Base-by-base conservation (phyloP, 2,113 vertebrate genomes). In the Sarotherodon lohbergeri region DNA sequence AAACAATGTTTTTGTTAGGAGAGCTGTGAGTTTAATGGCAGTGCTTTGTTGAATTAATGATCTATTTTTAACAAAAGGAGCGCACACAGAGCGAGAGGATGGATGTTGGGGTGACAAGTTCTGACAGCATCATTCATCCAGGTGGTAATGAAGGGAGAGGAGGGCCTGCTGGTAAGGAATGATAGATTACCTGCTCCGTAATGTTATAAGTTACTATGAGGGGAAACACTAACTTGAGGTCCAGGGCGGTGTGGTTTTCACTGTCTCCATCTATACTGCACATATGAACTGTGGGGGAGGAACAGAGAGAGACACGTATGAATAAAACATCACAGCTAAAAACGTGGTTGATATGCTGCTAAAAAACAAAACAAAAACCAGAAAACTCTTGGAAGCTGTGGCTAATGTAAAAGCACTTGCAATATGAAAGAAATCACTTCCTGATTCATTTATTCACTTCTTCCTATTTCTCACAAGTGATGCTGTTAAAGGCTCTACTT, bases 191-290 rank as follows among this genome's bases (percentile, higher is more conserved):
- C 91, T 95, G 93, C 84, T 85, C 39, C 11, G 22, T 82, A 91
- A 94, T 92, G 90, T 91, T 94, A 93, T 91, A 95, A 94, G 93
- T 92, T 92, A 95, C 94, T 94, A 96, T 92, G 92, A 94, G 80
- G 83, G 82, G 88, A 94, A 94, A 95, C 94, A 97, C 96, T 97
- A 92, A 98, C 98, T 97, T 98, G 95, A 98, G 96, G 94, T 98
- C 97, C 96, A 98, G 94, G 59, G 98, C 98, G 63, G 97, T 98
- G 95, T 98, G 98, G 61, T 97, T 96, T 91, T 98, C 97, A 92
- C 96, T 96, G 92, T 98, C 98, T 39, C 97, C 97, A 61, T 97
- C 96, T 95, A 98, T 96, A 90, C 97, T 98, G 97, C 98, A 98
- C 90, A 98, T 93, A 89, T 98, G 98, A 96, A 98, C 98, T 98